Evolutionary conservation across 2,797 vertebrate genomes (phyloP), one percentile per base, ranked within the genome.

Genomic region (Hippoglossus hippoglossus): DNA sequence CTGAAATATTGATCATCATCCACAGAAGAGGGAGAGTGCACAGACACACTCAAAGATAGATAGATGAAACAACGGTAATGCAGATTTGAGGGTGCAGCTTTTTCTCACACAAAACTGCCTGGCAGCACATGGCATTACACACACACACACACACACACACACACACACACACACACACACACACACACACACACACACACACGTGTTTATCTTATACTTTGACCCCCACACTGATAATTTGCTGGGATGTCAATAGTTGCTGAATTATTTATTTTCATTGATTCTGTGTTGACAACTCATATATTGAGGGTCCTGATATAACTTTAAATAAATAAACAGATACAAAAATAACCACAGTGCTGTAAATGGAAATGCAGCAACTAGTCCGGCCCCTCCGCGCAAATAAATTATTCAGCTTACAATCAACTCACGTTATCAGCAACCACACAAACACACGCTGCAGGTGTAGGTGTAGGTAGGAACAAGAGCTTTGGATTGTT

Each of bases 1-100:
- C 84, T 94, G 81, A 93, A 92, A 93, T 91, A 93, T 93, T 91
- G 91, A 94, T 94, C 78, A 89, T 75, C 68, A 73, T 86, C 76
- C 68, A 77, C 74, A 77, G 86, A 68, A 82, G 81, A 75, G 70
- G 54, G 62, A 79, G 76, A 79, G 69, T 46, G 67, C 67, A 80
- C 49, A 73, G 71, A 71, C 62, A 79, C 59, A 76, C 58, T 85
- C 73, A 77, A 63, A 75, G 79, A 83, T 18, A 60, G 77, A 76
- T 31, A 56, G 76, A 83, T 75, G 66, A 79, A 73, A 84, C 44
- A 54, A 54, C 55, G 73, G 63, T 19, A 76, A 71, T 67, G 67
- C 60, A 75, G 76, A 85, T 77, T 79, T 76, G 69, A 78, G 46
- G 41, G 58, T 86, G 71, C 66, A 44, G 60, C 66, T 74, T 89